phyloP scores from a whole-genome alignment of 2,888 invertebrate species.

The Acleris sparsana region DNA sequence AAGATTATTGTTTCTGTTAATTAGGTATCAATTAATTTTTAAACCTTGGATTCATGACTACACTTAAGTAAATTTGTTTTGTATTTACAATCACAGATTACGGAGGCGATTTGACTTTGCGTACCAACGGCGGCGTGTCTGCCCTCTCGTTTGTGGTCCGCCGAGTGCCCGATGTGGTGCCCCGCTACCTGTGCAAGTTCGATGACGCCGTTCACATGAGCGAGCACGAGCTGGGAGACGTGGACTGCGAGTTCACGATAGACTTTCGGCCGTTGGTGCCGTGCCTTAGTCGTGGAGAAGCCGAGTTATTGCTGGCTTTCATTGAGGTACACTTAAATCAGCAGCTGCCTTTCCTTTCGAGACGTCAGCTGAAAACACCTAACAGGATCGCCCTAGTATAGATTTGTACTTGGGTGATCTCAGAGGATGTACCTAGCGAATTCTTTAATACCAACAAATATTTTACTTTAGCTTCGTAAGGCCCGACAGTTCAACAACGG shows the following conservation, averaged over 20 bases:
- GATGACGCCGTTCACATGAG: slow-evolving; percentile 90
- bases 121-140: slow-evolving; percentile 91
- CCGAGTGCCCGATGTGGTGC: slow-evolving; percentile 92
- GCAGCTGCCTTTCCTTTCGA: too few relatives aligned
- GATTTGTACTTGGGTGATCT: too few relatives aligned
- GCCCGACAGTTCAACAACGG: too few relatives aligned
- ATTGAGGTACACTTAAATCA: slow-evolving; percentile 81
- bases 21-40: too few relatives aligned
- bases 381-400: too few relatives aligned
- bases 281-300: slow-evolving; percentile 85
- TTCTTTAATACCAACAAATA: too few relatives aligned
- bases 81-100: slow-evolving; percentile 75
- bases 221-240: slow-evolving; percentile 93
- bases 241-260: slow-evolving; percentile 90
- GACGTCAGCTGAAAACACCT: too few relatives aligned
- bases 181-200: slow-evolving; percentile 87
- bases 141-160: slow-evolving; percentile 92
- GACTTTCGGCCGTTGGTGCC: slow-evolving; percentile 85
- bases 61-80: too few relatives aligned
- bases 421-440: too few relatives aligned
- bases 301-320: slow-evolving; percentile 87
- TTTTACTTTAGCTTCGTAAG: background rate
- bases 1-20: too few relatives aligned
- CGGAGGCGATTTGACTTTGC: slow-evolving; percentile 91
- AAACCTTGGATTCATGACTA: too few relatives aligned